These are phyloP conservation scores for Spongia lamella DNA, from an alignment of 37 sponge, comb jelly and placozoan genomes.

Conservation along the genomic window DNA sequence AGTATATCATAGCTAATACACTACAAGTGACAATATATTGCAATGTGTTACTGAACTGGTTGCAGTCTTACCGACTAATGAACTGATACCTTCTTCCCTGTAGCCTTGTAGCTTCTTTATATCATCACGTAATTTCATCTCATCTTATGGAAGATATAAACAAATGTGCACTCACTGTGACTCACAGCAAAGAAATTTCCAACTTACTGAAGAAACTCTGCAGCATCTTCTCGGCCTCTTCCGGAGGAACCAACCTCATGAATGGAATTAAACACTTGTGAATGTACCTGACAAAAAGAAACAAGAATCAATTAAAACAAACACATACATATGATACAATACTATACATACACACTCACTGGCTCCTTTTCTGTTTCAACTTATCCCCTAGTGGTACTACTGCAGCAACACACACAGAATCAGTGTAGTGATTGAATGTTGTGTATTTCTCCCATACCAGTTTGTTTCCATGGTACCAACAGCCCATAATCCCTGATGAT, in stretches of 20 bases:
- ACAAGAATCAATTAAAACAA: background rate
- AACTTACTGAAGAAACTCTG: slow-evolving; percentile 61
- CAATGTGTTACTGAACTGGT: too few relatives aligned
- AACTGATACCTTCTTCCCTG: slow-evolving; percentile 63
- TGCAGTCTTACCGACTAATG: slow-evolving; percentile 31
- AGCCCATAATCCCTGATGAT: slow-evolving; percentile 75
- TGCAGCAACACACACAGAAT: too few relatives aligned
- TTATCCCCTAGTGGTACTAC: too few relatives aligned
- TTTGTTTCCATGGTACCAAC: slow-evolving; percentile 40
- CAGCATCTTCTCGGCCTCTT: slow-evolving; percentile 56
- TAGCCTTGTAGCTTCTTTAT: slow-evolving; percentile 59
- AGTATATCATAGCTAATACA: too few relatives aligned
- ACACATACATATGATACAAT: background rate
- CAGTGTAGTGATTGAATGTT: too few relatives aligned
- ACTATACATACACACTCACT: background rate
- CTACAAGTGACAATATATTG: too few relatives aligned
- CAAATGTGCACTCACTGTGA: too few relatives aligned
- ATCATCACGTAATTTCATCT: slow-evolving; percentile 30
- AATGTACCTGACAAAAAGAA: slow-evolving; percentile 26
- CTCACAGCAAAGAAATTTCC: background rate
- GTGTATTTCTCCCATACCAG: too few relatives aligned
- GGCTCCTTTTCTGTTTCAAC: too few relatives aligned
- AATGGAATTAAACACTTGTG: slow-evolving; percentile 40
- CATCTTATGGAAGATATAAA: slow-evolving; percentile 36
- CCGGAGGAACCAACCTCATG: slow-evolving; percentile 63